phyloP scores from a whole-genome alignment of 2,797 vertebrate genomes.

The Percopsis omiscomaycus region DNA sequence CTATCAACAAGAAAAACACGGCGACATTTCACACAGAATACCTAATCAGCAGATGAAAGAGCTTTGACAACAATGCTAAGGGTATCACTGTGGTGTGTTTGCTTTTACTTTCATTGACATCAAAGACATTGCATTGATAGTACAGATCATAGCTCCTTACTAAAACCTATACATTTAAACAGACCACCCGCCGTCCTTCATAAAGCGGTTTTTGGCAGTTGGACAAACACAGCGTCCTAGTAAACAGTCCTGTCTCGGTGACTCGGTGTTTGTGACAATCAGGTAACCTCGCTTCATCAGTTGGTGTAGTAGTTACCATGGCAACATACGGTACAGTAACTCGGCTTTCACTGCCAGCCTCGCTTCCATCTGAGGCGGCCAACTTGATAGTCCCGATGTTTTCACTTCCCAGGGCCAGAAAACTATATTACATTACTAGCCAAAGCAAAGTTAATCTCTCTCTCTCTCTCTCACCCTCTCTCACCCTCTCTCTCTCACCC shows the following conservation, averaged over 20 bases:
- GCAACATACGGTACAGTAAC: constrained; percentile 65
- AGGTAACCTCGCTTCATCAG: constrained; percentile 62
- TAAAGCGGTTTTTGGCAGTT: constrained; percentile 31
- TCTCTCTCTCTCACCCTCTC: constrained; percentile 27
- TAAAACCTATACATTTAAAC: constrained; percentile 56
- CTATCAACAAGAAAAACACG: constrained; percentile 47
- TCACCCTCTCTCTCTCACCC: constrained; percentile 7
- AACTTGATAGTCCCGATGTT: constrained; percentile 60
- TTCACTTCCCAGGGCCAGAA: constrained; percentile 59
- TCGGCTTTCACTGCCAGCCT: constrained; percentile 45
- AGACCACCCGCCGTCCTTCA: constrained; percentile 51
- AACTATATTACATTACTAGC: constrained; percentile 51
- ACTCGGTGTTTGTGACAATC: constrained; percentile 74
- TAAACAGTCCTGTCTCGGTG: constrained; percentile 63
- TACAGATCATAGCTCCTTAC: constrained; percentile 48
- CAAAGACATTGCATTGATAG: constrained; percentile 51
- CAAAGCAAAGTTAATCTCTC: constrained; percentile 30
- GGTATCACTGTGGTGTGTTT: constrained; percentile 17
- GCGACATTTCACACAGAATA: constrained; percentile 52
- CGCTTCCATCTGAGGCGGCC: constrained; percentile 47
- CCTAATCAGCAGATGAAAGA: constrained; percentile 58
- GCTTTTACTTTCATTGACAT: constrained; percentile 47
- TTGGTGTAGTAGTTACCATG: constrained; percentile 73
- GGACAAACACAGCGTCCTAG: constrained; percentile 36
- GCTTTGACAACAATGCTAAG: constrained; percentile 51